Evolutionary conservation across 2,113 vertebrate genomes (phyloP).

Genomic region (Dendrocopos noguchii): DNA sequence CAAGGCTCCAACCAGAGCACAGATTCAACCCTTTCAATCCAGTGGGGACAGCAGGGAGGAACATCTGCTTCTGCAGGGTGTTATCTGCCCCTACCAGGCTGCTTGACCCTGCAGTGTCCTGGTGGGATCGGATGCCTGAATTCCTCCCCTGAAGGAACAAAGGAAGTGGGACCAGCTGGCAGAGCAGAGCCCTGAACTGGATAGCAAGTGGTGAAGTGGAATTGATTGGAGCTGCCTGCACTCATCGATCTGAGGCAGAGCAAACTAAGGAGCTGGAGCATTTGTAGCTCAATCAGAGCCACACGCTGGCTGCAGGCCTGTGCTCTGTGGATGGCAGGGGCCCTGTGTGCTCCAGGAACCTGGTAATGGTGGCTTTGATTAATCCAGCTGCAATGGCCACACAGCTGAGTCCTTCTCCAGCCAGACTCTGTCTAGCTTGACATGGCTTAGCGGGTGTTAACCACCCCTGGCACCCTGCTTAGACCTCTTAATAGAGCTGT

Average conservation of each 20-base stretch:
- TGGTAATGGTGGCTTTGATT: constrained; percentile 36
- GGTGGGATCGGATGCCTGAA: background rate
- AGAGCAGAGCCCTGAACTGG: background rate
- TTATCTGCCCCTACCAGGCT: background rate
- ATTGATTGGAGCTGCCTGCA: constrained; percentile 34
- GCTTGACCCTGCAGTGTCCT: background rate
- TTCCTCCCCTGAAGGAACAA: background rate
- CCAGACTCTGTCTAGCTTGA: background rate
- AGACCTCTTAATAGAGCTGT: background rate
- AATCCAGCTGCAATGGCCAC: background rate
- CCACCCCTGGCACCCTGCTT: background rate
- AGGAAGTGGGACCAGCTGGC: background rate
- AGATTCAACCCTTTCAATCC: background rate
- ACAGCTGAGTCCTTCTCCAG: background rate
- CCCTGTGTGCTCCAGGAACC: background rate
- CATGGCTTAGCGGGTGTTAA: background rate
- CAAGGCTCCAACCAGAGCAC: background rate
- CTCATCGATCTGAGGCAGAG: constrained; percentile 31
- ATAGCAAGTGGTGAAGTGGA: constrained; percentile 24
- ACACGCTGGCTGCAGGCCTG: background rate
- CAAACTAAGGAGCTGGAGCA: constrained; percentile 6
- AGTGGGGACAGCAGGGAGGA: background rate
- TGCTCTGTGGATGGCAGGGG: background rate
- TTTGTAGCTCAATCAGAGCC: constrained; percentile 48
- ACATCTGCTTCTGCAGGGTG: rapidly evolving